Conservation (phyloP, 2,797 vertebrate genomes). For the Acrossocheilus fasciatus region DNA sequence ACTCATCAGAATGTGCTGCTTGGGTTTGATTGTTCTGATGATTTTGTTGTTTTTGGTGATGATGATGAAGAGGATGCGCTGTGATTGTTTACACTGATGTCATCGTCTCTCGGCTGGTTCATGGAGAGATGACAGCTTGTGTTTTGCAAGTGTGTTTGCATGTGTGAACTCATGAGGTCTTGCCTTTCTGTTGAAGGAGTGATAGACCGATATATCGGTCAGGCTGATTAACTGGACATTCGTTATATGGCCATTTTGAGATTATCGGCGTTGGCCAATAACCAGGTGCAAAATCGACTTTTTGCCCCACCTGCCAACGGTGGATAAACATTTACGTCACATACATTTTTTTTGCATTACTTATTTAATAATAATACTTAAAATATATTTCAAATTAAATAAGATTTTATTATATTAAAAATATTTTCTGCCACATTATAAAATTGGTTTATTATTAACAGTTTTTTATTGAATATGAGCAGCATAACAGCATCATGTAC, state of each 20-base stretch:
- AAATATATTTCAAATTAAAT: not conserved
- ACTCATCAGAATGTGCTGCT: conserved; percentile 22
- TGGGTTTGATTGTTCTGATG: conserved; percentile 12
- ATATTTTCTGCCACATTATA: not conserved
- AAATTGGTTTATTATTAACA: not conserved
- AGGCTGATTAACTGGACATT: not conserved
- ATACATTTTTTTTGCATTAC: not conserved
- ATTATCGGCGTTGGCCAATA: not conserved
- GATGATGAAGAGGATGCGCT: not conserved
- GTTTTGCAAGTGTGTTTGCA: conserved; percentile 30
- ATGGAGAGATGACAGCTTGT: conserved; percentile 11
- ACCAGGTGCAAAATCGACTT: not conserved
- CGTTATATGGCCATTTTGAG: not conserved
- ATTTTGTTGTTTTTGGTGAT: not conserved
- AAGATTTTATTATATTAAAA: not conserved
- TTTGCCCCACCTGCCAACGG: not conserved
- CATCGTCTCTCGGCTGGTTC: conserved; percentile 13
- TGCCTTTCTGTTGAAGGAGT: conserved; percentile 3
- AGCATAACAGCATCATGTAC: not conserved
- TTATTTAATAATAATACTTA: not conserved
- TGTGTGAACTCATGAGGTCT: conserved; percentile 1
- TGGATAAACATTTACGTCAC: not conserved
- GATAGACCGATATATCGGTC: not conserved
- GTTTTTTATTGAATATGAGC: not conserved
- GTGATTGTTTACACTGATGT: conserved; percentile 18